Percentiles rank a stretch among this genome's conserved stretches.
These are phyloP conservation scores for Volucella inanis DNA, from an alignment of 2,888 invertebrate species.

Conservation along the genomic window DNA sequence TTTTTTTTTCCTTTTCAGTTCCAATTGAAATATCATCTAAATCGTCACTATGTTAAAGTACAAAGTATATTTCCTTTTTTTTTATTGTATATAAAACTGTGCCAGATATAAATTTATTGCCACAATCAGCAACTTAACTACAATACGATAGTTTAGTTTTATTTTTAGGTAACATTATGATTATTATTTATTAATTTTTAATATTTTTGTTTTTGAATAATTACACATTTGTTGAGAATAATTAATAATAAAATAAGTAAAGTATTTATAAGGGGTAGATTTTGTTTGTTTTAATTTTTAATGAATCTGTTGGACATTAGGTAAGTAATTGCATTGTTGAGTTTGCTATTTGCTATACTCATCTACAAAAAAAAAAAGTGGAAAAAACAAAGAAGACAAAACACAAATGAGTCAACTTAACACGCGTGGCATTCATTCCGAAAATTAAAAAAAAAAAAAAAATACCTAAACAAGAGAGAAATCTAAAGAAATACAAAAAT, in stretches of 20 bases:
- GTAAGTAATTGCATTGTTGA: conserved; percentile 48
- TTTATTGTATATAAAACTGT: conserved; percentile 67
- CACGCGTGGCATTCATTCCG: conserved; percentile 27
- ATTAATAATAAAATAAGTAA: conserved; percentile 9
- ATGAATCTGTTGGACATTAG: conserved; percentile 36
- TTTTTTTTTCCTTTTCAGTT: conserved; percentile 63
- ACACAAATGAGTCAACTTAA: conserved; percentile 51
- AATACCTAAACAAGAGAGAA: conserved; percentile 53
- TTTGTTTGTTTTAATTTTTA: neutral
- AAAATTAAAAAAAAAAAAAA: conserved; percentile 54
- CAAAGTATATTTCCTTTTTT: conserved; percentile 60
- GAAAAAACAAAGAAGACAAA: conserved; percentile 33
- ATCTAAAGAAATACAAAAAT: conserved; percentile 71
- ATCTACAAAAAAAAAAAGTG: conserved; percentile 30
- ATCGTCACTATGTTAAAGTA: conserved; percentile 68
- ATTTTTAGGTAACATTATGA: conserved; percentile 50
- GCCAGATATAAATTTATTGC: conserved; percentile 65
- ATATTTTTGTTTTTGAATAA: conserved; percentile 30
- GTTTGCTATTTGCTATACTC: conserved; percentile 33
- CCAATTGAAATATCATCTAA: conserved; percentile 52
- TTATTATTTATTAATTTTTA: conserved; percentile 18
- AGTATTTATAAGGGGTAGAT: conserved; percentile 11
- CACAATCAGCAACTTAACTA: conserved; percentile 35
- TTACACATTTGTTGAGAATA: conserved; percentile 45
- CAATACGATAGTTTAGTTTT: conserved; percentile 47